Percentiles rank a stretch among this genome's conserved stretches.
Evolutionary conservation across 2,888 invertebrate species (phyloP).

Genomic region (Venusia cambrica): DNA sequence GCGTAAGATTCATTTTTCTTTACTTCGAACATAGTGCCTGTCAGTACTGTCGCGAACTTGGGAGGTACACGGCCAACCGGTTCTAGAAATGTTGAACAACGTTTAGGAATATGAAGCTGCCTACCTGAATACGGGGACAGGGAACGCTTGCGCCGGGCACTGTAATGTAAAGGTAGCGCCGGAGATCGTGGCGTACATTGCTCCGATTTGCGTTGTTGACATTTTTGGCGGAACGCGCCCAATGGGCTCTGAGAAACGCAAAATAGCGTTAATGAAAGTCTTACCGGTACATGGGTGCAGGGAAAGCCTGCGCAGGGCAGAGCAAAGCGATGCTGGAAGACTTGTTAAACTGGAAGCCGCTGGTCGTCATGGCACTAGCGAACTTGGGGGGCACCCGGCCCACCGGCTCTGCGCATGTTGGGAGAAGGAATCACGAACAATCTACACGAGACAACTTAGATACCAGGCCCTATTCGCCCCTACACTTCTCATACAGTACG

Average conservation of each 20-base stretch:
- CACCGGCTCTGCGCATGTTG: conserved; percentile 84
- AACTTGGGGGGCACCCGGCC: conserved; percentile 84
- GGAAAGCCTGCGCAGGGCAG: conserved; percentile 87
- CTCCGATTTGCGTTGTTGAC: conserved; percentile 69
- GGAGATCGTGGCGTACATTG: conserved; percentile 80
- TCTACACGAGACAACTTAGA: conserved; percentile 37
- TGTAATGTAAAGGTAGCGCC: conserved; percentile 79
- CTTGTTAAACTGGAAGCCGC: conserved; percentile 82
- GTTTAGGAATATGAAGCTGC: conserved; percentile 37
- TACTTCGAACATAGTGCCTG: conserved; percentile 79
- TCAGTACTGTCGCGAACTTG: conserved; percentile 79
- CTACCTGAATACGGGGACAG: conserved; percentile 76
- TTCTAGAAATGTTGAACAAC: conserved; percentile 50
- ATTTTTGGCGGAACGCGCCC: conserved; percentile 69
- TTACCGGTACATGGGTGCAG: conserved; percentile 87
- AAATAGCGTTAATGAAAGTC: conserved; percentile 56
- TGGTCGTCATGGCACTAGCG: conserved; percentile 81
- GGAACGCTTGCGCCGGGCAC: conserved; percentile 87
- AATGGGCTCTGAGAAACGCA: conserved; percentile 67
- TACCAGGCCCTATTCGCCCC: conserved; percentile 42
- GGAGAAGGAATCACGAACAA: conserved; percentile 73
- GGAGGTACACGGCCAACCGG: conserved; percentile 71
- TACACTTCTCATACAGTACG: conserved; percentile 39
- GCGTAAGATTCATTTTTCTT: conserved; percentile 67
- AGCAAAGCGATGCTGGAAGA: conserved; percentile 80